These are phyloP conservation scores for Thysanoteuthis rhombus DNA, from an alignment of 2,888 invertebrate species.

Conservation along the genomic window DNA sequence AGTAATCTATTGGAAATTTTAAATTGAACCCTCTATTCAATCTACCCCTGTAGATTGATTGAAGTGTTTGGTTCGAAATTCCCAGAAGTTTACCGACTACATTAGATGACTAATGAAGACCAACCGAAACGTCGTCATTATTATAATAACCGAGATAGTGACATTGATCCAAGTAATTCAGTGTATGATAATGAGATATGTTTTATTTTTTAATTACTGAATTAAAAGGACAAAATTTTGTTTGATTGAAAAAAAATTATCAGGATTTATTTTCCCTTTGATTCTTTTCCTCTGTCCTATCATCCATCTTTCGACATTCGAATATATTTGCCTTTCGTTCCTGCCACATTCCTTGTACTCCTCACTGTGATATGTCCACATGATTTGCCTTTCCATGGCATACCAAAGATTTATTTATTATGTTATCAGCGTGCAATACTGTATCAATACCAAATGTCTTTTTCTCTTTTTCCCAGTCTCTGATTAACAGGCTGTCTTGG, in stretches of 20 bases:
- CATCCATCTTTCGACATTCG: background rate
- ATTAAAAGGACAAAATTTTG: background rate
- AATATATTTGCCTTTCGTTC: background rate
- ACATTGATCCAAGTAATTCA: too few relatives aligned
- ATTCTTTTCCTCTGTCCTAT: background rate
- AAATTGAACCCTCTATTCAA: too few relatives aligned
- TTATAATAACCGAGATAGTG: too few relatives aligned
- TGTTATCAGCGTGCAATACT: background rate
- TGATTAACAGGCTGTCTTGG: too few relatives aligned
- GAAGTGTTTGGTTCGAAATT: too few relatives aligned
- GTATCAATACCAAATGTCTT: background rate
- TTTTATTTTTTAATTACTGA: background rate
- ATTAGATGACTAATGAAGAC: too few relatives aligned
- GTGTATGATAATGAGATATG: too few relatives aligned
- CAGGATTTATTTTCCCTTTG: background rate
- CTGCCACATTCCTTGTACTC: background rate
- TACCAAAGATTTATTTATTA: slow-evolving; percentile 1
- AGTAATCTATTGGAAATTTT: too few relatives aligned
- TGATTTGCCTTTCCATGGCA: background rate
- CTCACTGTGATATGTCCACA: slow-evolving; percentile 12
- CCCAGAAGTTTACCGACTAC: too few relatives aligned
- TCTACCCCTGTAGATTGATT: too few relatives aligned
- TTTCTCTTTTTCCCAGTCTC: too few relatives aligned
- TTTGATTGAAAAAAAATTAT: background rate
- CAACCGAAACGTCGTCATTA: too few relatives aligned